These are phyloP conservation scores for Aselliscus stoliczkanus DNA, from an alignment of 2,797 vertebrate genomes.

Conservation along the genomic window DNA sequence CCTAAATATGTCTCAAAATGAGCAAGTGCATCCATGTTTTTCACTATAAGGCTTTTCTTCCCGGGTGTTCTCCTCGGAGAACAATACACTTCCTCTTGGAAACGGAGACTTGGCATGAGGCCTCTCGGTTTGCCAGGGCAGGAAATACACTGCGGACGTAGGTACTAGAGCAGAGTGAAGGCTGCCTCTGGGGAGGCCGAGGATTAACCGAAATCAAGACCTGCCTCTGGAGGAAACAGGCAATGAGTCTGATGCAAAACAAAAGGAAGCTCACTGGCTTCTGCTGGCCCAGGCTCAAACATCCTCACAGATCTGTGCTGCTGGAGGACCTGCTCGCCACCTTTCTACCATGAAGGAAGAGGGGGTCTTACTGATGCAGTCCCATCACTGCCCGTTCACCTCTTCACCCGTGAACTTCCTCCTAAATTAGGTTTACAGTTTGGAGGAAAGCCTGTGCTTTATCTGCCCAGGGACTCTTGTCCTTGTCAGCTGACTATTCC, in stretches of 20 bases:
- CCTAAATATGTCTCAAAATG: neutral
- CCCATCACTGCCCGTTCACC: neutral
- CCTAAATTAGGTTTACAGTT: neutral
- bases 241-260: neutral
- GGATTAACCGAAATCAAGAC: neutral
- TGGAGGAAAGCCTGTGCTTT: neutral
- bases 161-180: neutral
- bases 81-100: conserved; percentile 28
- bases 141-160: neutral
- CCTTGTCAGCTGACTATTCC: neutral
- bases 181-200: neutral
- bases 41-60: neutral
- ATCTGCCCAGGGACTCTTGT: neutral
- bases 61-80: neutral
- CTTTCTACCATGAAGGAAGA: neutral
- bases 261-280: neutral
- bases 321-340: neutral
- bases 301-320: neutral
- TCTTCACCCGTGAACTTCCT: neutral
- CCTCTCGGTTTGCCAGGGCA: neutral
- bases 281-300: neutral
- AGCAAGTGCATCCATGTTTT: conserved; percentile 1
- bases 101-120: neutral
- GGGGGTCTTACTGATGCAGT: neutral
- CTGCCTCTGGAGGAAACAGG: neutral